Evolutionary conservation across 2,113 vertebrate genomes (phyloP).

Genomic region (Notothenia coriiceps): DNA sequence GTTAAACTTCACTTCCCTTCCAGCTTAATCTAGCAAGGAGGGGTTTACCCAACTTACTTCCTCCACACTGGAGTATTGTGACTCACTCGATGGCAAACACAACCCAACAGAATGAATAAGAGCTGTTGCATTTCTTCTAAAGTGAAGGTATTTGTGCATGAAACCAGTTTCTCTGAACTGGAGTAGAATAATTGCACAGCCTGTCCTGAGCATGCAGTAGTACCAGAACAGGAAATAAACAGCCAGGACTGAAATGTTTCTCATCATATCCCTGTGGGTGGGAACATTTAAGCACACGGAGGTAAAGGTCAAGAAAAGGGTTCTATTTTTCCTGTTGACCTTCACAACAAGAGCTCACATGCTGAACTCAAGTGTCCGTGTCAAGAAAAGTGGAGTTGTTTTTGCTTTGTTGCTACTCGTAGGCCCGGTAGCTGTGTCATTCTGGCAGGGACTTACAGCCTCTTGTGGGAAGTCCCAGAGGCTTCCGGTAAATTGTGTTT

Average conservation of each 20-base stretch:
- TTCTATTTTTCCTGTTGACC: conserved; percentile 41
- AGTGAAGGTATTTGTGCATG: conserved; percentile 4
- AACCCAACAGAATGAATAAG: conserved; percentile 8
- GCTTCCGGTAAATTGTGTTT: conserved; percentile 74
- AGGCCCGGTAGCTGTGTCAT: conserved; percentile 62
- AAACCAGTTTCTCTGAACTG: conserved; percentile 24
- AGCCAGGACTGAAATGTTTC: conserved; percentile 10
- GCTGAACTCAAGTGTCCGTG: conserved; percentile 36
- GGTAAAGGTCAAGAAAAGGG: conserved; percentile 40
- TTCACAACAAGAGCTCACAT: conserved; percentile 43
- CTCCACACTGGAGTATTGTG: conserved; percentile 49
- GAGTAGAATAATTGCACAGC: conserved; percentile 2
- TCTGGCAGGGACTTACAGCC: conserved; percentile 54
- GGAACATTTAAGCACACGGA: not conserved
- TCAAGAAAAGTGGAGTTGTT: conserved; percentile 36
- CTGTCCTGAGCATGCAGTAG: not conserved
- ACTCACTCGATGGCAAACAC: conserved; percentile 48
- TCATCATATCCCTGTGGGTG: conserved; percentile 28
- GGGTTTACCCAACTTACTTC: conserved; percentile 73
- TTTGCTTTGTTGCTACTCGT: conserved; percentile 50
- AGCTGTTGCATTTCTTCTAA: conserved; percentile 14
- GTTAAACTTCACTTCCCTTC: conserved; percentile 60
- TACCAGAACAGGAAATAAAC: conserved; percentile 34
- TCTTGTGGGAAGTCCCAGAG: conserved; percentile 71
- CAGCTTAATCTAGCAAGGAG: conserved; percentile 41